Evolutionary conservation across 1,140 invertebrate species (phyloP).

Genomic region (Aphaenogaster ashmeadi): DNA sequence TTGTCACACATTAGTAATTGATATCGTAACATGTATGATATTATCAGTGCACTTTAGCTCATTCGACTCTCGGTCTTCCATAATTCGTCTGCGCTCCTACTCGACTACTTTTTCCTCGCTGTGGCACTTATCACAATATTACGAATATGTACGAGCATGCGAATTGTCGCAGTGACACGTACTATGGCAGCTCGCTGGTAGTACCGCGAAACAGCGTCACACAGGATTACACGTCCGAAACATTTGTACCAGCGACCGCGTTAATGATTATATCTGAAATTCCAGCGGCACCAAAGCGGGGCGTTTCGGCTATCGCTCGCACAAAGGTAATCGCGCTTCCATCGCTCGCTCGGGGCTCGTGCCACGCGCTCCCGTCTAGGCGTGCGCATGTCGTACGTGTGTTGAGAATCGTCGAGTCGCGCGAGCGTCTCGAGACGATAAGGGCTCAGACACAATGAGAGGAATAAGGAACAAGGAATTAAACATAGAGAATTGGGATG

Average conservation of each 20-base stretch:
- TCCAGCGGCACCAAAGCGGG: slow-evolving; percentile 46
- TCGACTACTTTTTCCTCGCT: too few species aligned
- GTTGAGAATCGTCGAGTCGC: slow-evolving; percentile 6
- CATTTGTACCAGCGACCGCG: slow-evolving; percentile 22
- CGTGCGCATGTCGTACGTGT: slow-evolving; percentile 2
- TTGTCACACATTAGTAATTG: too few species aligned
- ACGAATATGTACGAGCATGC: background rate
- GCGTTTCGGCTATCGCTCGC: slow-evolving; percentile 30
- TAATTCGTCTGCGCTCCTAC: too few species aligned
- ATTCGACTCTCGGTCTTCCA: too few species aligned
- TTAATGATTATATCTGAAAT: slow-evolving; percentile 55
- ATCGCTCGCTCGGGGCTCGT: slow-evolving; percentile 39
- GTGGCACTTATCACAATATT: background rate
- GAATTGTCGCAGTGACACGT: background rate
- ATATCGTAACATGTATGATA: too few species aligned
- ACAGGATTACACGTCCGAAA: slow-evolving; percentile 17
- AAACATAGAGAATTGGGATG: too few species aligned
- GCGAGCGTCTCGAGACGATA: background rate
- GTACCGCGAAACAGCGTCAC: background rate
- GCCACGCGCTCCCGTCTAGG: slow-evolving; percentile 9
- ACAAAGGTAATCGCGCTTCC: slow-evolving; percentile 41
- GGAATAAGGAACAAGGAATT: too few species aligned
- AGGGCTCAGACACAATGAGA: too few species aligned
- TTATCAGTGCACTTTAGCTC: too few species aligned
- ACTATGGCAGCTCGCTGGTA: background rate